Evolutionary conservation across 1,140 invertebrate genomes (phyloP), one percentile per base, ranked within the genome.

Genomic region (Sarcophaga peregrina): DNA sequence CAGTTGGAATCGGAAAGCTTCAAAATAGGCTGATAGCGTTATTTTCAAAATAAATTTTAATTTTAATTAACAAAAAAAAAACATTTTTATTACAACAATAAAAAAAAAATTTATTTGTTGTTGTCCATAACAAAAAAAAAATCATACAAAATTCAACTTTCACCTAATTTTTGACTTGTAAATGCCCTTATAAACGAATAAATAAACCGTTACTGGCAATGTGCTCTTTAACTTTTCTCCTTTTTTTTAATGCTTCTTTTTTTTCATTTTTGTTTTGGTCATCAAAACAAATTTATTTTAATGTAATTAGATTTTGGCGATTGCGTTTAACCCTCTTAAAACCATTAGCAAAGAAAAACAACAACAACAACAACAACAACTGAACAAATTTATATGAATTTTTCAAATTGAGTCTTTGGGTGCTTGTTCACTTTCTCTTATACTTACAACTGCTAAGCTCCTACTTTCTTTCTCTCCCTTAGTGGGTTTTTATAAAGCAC

Each of bases 241-340:
- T 62, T 62, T 62, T 58, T 15, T 13, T n/a, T 62, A 15, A 15
- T 62, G 5, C 54, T 62, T 62, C 15, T n/a, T 58, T 7, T 58
- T 37, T 13, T 58, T 58, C 15, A 15, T 58, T 68, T 37, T 68
- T 68, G 62, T 68, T 68, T 68, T 68, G 75, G 75, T 17, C 75
- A 78, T 78, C 75, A 50, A 78, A 78, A 78, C 75, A 78, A 78
- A 78, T 78, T 78, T 78, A 78, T 78, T 46, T 78, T 78, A 78
- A 78, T 52, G 48, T 78, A 78, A 78, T 78, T 78, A 78, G 75
- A 78, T 78, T 76, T 76, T 78, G 75, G 48, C 75, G 75, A 48
- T 52, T 48, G n/a, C 75, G 47, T 50, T 78, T 78, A 78, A 78
- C 75, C 75, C 75, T 78, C 75, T 78, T 78, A 78, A 78, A 78